These are phyloP conservation scores for Sebastes kiyomatsui DNA, from an alignment of 2,797 vertebrate genomes.

Conservation along the genomic window DNA sequence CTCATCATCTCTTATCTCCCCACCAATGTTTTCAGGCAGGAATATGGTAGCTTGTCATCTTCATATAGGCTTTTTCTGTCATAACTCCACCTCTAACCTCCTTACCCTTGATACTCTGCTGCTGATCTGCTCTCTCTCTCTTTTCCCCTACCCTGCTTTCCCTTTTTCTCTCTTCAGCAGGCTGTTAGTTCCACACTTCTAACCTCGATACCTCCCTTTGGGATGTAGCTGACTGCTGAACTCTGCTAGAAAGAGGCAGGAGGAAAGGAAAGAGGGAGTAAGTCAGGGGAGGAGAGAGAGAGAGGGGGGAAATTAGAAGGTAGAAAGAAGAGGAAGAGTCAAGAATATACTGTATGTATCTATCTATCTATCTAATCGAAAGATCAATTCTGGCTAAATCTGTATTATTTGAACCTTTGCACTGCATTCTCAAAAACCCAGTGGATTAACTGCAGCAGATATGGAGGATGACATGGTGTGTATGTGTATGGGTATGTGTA, in stretches of 20 bases:
- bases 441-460: background rate
- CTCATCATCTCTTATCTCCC: background rate
- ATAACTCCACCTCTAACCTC: conserved; percentile 31
- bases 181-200: conserved; percentile 50
- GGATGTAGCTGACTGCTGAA: conserved; percentile 57
- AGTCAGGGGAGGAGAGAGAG: background rate
- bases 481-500: background rate
- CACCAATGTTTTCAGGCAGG: background rate
- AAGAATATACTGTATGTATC: background rate
- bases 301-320: background rate
- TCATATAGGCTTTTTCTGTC: conserved; percentile 1
- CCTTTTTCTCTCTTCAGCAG: conserved; percentile 19
- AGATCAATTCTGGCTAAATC: background rate
- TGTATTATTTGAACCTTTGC: conserved; percentile 2
- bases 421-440: background rate
- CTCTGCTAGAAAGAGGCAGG: conserved; percentile 41
- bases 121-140: conserved; percentile 24
- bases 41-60: conserved; percentile 16
- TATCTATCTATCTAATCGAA: background rate
- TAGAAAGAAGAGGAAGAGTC: background rate
- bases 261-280: background rate
- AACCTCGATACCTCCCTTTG: conserved; percentile 47
- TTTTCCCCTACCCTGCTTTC: background rate
- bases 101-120: conserved; percentile 15
- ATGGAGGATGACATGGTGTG: background rate